Percentiles rank a stretch among this genome's conserved stretches.
These are phyloP conservation scores for Stichodactyla mertensii DNA, from an alignment of 64 coral and sea anemone genomes.

Conservation along the genomic window DNA sequence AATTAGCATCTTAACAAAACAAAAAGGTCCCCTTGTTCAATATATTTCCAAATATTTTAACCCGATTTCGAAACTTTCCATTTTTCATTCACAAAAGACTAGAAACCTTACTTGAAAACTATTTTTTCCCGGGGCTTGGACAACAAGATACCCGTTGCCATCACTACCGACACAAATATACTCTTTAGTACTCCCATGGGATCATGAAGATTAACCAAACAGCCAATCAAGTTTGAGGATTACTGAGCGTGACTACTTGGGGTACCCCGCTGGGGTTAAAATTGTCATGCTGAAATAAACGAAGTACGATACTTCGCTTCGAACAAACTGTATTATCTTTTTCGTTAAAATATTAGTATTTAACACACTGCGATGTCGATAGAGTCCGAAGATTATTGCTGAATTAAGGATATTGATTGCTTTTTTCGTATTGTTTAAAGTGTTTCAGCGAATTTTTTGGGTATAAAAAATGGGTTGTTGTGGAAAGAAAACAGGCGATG, in stretches of 20 bases:
- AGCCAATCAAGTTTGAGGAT: neutral
- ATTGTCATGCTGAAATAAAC: neutral
- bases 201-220: neutral
- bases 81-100: neutral
- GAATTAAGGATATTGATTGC: neutral
- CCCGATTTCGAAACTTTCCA: no score
- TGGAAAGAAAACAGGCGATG: conserved; percentile 70
- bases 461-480: conserved; percentile 64
- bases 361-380: neutral
- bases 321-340: neutral
- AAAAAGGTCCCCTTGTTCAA: no score
- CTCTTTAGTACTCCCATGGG: neutral
- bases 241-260: neutral
- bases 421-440: neutral
- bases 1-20: no score
- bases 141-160: neutral
- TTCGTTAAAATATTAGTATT: neutral
- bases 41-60: no score
- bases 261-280: neutral
- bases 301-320: neutral
- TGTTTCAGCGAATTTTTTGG: neutral
- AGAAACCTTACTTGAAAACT: neutral
- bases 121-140: neutral
- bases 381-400: neutral
- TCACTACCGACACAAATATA: neutral